A percentile compares a stretch with the other conserved stretches of the same genome.
phyloP scores from a whole-genome alignment of 35 echinoderm and acorn worm genomes.

The Anneissia japonica region DNA sequence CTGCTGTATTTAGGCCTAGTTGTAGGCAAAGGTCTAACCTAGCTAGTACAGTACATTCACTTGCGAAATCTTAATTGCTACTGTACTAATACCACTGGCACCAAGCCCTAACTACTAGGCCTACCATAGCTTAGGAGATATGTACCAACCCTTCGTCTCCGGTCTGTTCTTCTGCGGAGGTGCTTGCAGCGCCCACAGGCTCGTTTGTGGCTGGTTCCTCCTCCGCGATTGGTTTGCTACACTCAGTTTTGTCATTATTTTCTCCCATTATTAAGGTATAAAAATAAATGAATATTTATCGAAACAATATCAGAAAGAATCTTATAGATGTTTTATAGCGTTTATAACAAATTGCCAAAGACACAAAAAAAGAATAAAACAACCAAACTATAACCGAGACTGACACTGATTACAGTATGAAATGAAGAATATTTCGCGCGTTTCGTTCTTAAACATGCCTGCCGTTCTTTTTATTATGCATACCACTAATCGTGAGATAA shows the following conservation, averaged over 20 bases:
- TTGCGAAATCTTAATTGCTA: no score
- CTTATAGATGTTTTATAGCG: background rate
- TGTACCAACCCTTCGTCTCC: background rate
- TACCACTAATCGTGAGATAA: no score
- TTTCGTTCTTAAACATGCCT: background rate
- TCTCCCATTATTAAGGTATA: no score
- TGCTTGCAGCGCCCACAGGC: background rate
- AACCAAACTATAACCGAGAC: background rate
- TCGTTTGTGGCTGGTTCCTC: background rate
- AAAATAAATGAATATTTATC: background rate
- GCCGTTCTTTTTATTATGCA: background rate
- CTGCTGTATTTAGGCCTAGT: no score
- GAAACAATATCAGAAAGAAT: background rate
- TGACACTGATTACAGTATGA: background rate
- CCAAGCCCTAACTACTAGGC: no score
- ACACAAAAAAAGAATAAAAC: background rate
- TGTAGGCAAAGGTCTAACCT: no score
- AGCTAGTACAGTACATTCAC: no score
- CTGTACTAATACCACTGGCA: no score
- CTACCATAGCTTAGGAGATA: no score
- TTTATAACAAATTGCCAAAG: background rate
- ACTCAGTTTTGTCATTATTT: no score
- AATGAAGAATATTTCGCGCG: background rate
- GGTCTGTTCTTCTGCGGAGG: background rate
- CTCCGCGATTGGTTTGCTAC: no score